Evolutionary conservation across 2,113 vertebrate genomes (phyloP), one percentile per base, ranked within the genome.

Genomic region (Furnarius figulus): DNA sequence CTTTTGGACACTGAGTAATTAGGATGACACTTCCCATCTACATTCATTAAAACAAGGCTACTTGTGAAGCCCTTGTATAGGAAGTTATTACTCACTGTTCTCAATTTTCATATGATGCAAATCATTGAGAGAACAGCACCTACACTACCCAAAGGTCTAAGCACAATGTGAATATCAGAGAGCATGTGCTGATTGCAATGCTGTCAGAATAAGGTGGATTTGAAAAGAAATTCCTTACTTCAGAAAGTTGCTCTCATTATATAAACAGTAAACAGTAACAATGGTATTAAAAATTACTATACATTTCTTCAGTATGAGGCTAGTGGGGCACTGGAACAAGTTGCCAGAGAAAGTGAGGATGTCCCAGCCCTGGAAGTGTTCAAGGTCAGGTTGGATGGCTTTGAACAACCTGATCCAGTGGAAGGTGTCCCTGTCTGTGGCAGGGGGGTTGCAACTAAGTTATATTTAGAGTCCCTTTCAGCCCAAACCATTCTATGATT

Each of bases 1-100:
- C 24, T 94, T 95, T 95, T 73, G 50, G 68, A 66, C 67, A 79
- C 63, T 47, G 68, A 95, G 70, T 91, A 89, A 97, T 93, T 68
- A 67, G 73, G 78, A 76, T 49, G 63, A 80, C 58, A 70, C 79
- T 95, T 93, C 49, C 86, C 86, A 85, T 53, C 58, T 83, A 77
- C 76, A 44, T 61, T 93, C 50, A 93, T 85, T 89, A 87, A 93
- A 84, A 65, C 20, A 65, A 61, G n/a, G 50, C 50, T 95, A 87
- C 52, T 82, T 85, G 37, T 59, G 65, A 94, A 91, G 80, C 8
- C 40, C 47, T 93, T 72, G 55, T 81, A 74, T 74, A 92, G 56
- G 80, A 93, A 86, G 72, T 63, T 83, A 89, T 92, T 89, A 90
- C 74, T 86, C 79, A 80, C 16, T 90, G 78, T 75, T 94, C 82